Evolutionary conservation across 2,113 vertebrate genomes (phyloP).

Genomic region (Chamaea fasciata): DNA sequence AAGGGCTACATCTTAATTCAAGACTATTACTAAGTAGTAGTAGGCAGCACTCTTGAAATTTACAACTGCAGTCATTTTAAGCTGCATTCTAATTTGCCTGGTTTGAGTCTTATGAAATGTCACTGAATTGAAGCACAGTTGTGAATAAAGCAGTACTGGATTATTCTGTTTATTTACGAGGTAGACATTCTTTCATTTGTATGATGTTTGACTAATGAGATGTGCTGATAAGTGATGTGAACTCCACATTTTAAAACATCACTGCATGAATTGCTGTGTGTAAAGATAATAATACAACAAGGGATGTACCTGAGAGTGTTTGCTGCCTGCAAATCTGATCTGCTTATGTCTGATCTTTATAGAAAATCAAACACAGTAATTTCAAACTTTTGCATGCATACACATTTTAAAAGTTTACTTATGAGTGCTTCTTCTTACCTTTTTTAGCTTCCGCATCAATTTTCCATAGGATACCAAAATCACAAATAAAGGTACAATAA

Average conservation of each 20-base stretch:
- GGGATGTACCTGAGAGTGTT: not conserved
- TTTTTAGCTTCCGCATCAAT: slow-evolving; percentile 80
- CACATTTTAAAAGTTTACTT: not conserved
- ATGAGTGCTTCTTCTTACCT: slow-evolving; percentile 69
- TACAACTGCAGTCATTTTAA: not conserved
- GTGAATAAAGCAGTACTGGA: not conserved
- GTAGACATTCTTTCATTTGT: not conserved
- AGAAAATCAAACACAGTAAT: not conserved
- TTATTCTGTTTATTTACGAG: not conserved
- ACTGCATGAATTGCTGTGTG: not conserved
- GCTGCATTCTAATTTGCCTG: not conserved
- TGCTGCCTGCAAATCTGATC: not conserved
- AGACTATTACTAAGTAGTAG: not conserved
- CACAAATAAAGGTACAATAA: slow-evolving; percentile 81
- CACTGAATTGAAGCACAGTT: not conserved
- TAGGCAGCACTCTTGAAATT: not conserved
- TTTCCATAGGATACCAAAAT: slow-evolving; percentile 88
- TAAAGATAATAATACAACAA: not conserved
- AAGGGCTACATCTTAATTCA: not conserved
- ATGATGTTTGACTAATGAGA: not conserved
- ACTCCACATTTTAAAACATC: not conserved
- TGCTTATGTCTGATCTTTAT: not conserved
- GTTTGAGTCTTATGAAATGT: not conserved
- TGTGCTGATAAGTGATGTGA: not conserved
- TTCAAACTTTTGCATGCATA: not conserved